Conservation (phyloP, 2,888 invertebrate genomes). For the Diachrysia chrysitis region DNA sequence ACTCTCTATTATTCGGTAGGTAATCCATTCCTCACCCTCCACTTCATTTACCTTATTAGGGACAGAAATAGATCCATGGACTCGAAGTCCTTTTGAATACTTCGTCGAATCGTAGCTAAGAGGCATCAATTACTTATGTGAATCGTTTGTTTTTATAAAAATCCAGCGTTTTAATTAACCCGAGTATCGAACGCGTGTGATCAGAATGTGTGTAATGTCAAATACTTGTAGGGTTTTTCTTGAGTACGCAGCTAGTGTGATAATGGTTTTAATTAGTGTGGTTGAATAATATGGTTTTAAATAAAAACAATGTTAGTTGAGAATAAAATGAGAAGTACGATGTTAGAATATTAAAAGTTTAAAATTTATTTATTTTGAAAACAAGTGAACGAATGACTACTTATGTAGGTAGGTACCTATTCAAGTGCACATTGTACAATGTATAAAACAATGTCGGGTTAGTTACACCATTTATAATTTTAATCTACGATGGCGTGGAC, state of each 20-base stretch:
- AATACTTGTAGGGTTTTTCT: constrained; percentile 12
- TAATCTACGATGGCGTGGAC: too few species aligned
- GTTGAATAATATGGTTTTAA: not conserved
- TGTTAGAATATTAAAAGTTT: too few species aligned
- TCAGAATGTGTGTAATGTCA: not conserved
- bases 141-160: constrained; percentile 16
- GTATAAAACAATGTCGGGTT: too few species aligned
- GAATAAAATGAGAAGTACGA: too few species aligned
- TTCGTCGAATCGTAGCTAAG: constrained; percentile 12
- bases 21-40: not conserved
- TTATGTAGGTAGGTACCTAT: too few species aligned
- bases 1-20: not conserved
- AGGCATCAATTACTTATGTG: constrained; percentile 16
- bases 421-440: too few species aligned
- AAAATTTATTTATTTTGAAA: too few species aligned
- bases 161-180: constrained; percentile 14
- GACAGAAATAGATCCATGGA: not conserved
- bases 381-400: too few species aligned
- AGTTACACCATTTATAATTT: too few species aligned
- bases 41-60: not conserved
- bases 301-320: too few species aligned
- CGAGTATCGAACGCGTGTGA: constrained; percentile 4
- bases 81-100: not conserved
- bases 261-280: constrained; percentile 6
- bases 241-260: not conserved